These are phyloP conservation scores for Diabrotica balteata DNA, from an alignment of 2,888 invertebrate species.

Conservation along the genomic window DNA sequence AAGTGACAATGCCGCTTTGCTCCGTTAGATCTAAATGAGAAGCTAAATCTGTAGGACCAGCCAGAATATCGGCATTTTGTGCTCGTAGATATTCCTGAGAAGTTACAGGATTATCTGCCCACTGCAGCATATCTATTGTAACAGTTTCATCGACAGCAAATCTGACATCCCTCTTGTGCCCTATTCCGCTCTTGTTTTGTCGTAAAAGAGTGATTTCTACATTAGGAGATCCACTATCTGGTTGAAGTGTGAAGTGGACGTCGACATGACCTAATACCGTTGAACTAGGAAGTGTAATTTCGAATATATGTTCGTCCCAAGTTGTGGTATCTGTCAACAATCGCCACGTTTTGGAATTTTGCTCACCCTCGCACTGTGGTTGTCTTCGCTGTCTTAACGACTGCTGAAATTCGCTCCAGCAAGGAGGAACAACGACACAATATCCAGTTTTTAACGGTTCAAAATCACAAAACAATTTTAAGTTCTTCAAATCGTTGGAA, in stretches of 20 bases:
- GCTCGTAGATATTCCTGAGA: slow-evolving; percentile 83
- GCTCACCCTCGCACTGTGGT: slow-evolving; percentile 75
- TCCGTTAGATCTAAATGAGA: slow-evolving; percentile 85
- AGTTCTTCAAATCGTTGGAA: slow-evolving; percentile 60
- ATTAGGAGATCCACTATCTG: slow-evolving; percentile 64
- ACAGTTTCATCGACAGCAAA: slow-evolving; percentile 64
- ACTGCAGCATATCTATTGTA: slow-evolving; percentile 58
- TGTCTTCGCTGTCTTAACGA: slow-evolving; percentile 89
- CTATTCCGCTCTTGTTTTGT: slow-evolving; percentile 71
- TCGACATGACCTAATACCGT: slow-evolving; percentile 87
- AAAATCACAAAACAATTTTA: slow-evolving; percentile 80
- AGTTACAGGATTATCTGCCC: slow-evolving; percentile 75
- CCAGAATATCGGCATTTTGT: slow-evolving; percentile 89
- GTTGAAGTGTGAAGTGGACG: slow-evolving; percentile 83
- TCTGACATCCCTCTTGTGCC: slow-evolving; percentile 61
- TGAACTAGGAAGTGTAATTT: slow-evolving; percentile 82
- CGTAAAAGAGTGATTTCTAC: slow-evolving; percentile 72
- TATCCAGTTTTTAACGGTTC: slow-evolving; percentile 71
- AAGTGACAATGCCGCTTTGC: slow-evolving; percentile 82
- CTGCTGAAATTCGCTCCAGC: slow-evolving; percentile 93
- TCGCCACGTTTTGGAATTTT: slow-evolving; percentile 86
- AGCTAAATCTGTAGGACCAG: slow-evolving; percentile 85
- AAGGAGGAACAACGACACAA: slow-evolving; percentile 88
- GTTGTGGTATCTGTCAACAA: slow-evolving; percentile 86
- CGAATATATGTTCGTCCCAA: slow-evolving; percentile 93